Conservation (phyloP, 2,797 vertebrate genomes). For the Characodon lateralis region DNA sequence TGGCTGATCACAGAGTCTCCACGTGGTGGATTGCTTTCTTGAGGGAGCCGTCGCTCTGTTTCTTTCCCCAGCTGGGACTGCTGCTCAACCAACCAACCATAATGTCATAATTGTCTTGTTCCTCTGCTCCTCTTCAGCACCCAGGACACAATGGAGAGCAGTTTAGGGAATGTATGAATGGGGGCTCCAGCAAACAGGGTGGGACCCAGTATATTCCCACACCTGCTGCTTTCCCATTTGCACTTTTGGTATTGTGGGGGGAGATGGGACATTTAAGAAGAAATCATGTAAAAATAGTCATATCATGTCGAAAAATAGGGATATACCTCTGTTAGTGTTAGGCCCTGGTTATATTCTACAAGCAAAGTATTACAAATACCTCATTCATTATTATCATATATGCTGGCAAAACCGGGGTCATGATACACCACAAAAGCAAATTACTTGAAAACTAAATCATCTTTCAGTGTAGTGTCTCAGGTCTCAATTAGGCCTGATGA, state of each 20-base stretch:
- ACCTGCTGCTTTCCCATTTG: slow-evolving; percentile 75
- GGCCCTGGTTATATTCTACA: not conserved
- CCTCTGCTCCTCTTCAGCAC: slow-evolving; percentile 64
- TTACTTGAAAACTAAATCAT: slow-evolving; percentile 33
- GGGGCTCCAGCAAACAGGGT: slow-evolving; percentile 55
- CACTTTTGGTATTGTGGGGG: not conserved
- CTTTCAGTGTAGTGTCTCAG: slow-evolving; percentile 63
- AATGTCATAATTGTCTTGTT: slow-evolving; percentile 80
- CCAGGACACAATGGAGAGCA: slow-evolving; percentile 62
- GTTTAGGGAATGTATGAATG: slow-evolving; percentile 62
- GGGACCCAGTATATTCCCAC: slow-evolving; percentile 72
- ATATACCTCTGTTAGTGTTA: too few species aligned
- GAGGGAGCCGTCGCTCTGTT: slow-evolving; percentile 63
- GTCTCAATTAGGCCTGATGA: slow-evolving; percentile 82
- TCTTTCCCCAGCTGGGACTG: slow-evolving; percentile 70
- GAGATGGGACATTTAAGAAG: not conserved
- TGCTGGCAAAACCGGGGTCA: slow-evolving; percentile 7
- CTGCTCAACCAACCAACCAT: slow-evolving; percentile 77
- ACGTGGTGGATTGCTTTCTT: slow-evolving; percentile 74
- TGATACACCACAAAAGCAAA: slow-evolving; percentile 20
- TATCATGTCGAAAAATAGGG: not conserved
- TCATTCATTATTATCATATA: not conserved
- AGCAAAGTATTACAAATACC: not conserved
- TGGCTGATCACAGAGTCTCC: slow-evolving; percentile 22
- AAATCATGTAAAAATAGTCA: not conserved